Percentiles rank a stretch among this genome's conserved stretches.
phyloP scores from a whole-genome alignment of 2,113 vertebrate genomes.

The Zonotrichia leucophrys region DNA sequence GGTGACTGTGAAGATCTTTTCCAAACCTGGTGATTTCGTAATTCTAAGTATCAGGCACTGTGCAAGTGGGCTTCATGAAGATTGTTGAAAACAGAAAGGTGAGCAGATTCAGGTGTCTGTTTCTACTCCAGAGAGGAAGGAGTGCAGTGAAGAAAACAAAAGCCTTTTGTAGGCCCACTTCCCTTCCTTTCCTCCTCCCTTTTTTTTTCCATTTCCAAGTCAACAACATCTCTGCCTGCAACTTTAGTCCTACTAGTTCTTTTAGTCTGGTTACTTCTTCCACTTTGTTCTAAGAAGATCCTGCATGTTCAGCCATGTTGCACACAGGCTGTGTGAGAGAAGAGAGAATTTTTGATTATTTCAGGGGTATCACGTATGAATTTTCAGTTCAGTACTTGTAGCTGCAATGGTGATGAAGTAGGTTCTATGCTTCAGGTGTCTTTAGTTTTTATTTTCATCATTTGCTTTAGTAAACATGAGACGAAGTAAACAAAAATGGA shows the following conservation, averaged over 20 bases:
- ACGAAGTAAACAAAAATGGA: background rate
- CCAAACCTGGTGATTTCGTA: background rate
- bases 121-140: background rate
- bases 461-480: background rate
- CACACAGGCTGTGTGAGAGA: background rate
- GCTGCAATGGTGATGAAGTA: background rate
- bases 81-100: background rate
- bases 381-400: background rate
- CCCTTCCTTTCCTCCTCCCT: accelerated
- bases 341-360: background rate
- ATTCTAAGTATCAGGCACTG: background rate
- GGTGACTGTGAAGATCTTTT: background rate
- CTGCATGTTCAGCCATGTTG: background rate
- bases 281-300: background rate
- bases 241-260: background rate
- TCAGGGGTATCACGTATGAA: background rate
- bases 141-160: background rate
- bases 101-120: background rate
- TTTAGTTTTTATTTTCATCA: background rate
- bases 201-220: background rate
- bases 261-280: background rate
- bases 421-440: background rate
- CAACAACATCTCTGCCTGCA: background rate
- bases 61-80: background rate
- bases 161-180: background rate